phyloP scores from a whole-genome alignment of 2,888 invertebrate species.

The Noctua comes region DNA sequence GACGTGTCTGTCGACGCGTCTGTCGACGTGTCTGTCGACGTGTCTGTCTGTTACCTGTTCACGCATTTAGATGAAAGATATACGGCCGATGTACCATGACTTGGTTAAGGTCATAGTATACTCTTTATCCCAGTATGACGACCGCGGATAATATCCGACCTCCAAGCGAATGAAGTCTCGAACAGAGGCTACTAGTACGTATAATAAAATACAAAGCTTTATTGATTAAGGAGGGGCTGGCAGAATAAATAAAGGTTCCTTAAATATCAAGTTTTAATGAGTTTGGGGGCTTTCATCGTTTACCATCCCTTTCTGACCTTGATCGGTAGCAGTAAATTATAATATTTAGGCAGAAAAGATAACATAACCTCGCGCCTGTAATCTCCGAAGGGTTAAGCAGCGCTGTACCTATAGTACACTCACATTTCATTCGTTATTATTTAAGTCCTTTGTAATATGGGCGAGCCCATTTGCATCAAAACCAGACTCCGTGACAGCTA shows the following conservation, averaged over 20 bases:
- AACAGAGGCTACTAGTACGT: not conserved
- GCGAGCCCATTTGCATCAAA: not conserved
- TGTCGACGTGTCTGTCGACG: not conserved
- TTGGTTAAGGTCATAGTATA: not conserved
- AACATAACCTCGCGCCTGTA: not conserved
- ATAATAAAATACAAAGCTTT: conserved; percentile 6
- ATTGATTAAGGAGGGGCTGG: not conserved
- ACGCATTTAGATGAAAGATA: not conserved
- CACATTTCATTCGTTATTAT: not conserved
- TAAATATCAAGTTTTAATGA: conserved; percentile 2
- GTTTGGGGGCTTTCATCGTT: not conserved
- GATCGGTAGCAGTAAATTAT: not conserved
- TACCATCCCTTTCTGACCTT: not conserved
- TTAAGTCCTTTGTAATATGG: not conserved
- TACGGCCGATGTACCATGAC: not conserved
- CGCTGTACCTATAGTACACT: not conserved
- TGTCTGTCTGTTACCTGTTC: not conserved
- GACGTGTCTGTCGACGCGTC: not conserved
- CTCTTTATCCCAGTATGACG: not conserved
- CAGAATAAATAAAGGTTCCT: not conserved
- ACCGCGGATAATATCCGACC: not conserved
- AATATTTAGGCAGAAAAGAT: not conserved
- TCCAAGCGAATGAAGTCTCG: not conserved
- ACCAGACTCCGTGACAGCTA: not conserved
- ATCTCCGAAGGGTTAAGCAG: not conserved